Evolutionary conservation across 2,113 vertebrate species (phyloP).

Genomic region (Sander vitreus): DNA sequence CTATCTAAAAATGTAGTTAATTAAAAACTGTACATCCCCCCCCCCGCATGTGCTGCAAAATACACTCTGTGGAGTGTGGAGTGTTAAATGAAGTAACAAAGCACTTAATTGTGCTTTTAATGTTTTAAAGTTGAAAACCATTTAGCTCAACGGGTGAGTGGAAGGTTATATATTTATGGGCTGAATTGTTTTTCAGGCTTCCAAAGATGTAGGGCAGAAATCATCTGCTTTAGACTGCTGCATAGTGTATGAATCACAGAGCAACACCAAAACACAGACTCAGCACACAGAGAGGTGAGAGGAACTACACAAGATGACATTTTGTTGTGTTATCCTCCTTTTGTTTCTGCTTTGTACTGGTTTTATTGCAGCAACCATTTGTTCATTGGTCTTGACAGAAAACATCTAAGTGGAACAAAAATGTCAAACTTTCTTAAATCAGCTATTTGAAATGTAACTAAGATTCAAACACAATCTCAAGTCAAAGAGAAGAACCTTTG

Average conservation of each 20-base stretch:
- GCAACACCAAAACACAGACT: slow-evolving; percentile 22
- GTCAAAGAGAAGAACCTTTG: slow-evolving; percentile 9
- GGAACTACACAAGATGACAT: slow-evolving; percentile 1
- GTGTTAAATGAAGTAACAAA: neutral
- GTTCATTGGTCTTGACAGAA: neutral
- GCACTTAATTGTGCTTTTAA: neutral
- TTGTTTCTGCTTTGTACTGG: neutral
- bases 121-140: neutral
- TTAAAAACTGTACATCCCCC: neutral
- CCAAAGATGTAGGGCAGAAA: slow-evolving; percentile 14
- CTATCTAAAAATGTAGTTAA: neutral
- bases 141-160: neutral
- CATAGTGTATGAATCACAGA: slow-evolving; percentile 20
- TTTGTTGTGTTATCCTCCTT: neutral
- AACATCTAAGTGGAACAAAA: neutral
- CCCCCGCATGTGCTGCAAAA: neutral
- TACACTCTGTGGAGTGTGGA: neutral
- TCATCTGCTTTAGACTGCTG: slow-evolving; percentile 30
- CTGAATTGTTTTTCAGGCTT: slow-evolving; percentile 54
- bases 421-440: neutral
- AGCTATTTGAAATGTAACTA: neutral
- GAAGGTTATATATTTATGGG: neutral
- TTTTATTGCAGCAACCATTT: neutral
- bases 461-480: neutral
- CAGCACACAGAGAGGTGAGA: slow-evolving; percentile 62